Evolutionary conservation across 2,113 vertebrate species (phyloP), one percentile per base, ranked within the genome.

Genomic region (Pseudopipra pipra): DNA sequence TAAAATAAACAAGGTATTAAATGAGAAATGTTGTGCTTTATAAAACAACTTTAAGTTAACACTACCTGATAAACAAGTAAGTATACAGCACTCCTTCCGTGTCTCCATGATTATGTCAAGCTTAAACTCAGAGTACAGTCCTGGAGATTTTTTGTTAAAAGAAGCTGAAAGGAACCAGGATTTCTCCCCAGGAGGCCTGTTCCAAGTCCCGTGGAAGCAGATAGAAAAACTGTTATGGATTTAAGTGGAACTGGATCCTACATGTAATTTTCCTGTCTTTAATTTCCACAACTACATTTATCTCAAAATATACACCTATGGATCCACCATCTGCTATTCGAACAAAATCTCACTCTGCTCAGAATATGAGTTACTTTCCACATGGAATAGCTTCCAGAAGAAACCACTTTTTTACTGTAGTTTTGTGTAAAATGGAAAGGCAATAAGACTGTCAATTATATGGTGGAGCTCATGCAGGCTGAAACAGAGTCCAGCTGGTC

Each of bases 401-500:
- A 90, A 86, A 68, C 88, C 73, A 65, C 52, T 63, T 88, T 91
- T 92, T 95, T 31, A 87, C 90, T 70, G 24, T 89, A 90, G 86
- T 81, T 89, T 87, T 93, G 76, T 41, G 56, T 86, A 87, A 89
- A 95, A 96, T 90, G 66, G 89, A 94, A 94, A 93, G 86, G 92
- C 90, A 88, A 22, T 96, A 96, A 96, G 80, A 61, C 90, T 96
- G 95, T 96, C 92, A 96, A 83, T 94, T 96, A 90, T 43, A 87
- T 90, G 90, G 73, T 94, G 68, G 47, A 75, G 84, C 92, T 90
- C 83, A 87, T 54, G 70, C 73, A 89, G 70, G 44, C 90, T 95
- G 80, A 90, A 97, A 96, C 88, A 94, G 76, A 89, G 92, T 95
- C 95, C 96, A 97, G 96, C 93, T 96, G 96, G 58, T 96, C 88